Base-by-base conservation (phyloP, 2,888 invertebrate genomes). In the Pimpla rufipes region DNA sequence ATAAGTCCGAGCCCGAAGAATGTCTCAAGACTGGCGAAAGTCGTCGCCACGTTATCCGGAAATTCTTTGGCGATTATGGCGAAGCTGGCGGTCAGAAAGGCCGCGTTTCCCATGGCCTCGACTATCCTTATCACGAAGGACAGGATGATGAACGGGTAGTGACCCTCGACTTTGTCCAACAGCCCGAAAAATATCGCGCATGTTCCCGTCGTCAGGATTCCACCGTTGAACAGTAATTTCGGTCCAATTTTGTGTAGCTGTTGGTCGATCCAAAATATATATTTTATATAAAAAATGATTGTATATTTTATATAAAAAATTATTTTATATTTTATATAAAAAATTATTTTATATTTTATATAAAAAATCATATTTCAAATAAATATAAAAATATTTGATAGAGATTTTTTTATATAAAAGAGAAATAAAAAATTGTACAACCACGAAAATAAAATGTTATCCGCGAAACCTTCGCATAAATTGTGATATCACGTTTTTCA, bases 1-100 rank as follows among this genome's bases (percentile, higher is more conserved):
- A 98, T 98, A 79, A 98, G 94, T 0, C 96, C 98, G 89, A 95
- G 95, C 0, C 98, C 98, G 91, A 98, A 98, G 93, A 97, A 98
- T 0, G 98, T 97, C 93, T 98, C 97, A 59, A 97, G 92, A 0
- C 97, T 96, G 1, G 97, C 97, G 94, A 98, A 98, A 89, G 97
- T 97, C 6, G 96, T 96, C 0, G 97, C 97, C 0, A 98, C 96
- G 90, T 97, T 96, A 85, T 98, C 95, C 0, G 98, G 97, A 93
- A 98, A 98, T 93, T 97, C 97, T 92, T 96, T 96, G 59, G 98
- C 97, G 85, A 97, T 97, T 87, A 98, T 97, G 1, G 97, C 97
- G 92, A 98, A 98, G 87, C 97, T 96, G 0, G 98, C 97, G 0
- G 97, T 97, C 47, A 97, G 94, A 93, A 97, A 97, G 11, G 97